Evolutionary conservation across 2,888 invertebrate genomes (phyloP).

Genomic region (Ferrisia virgata): DNA sequence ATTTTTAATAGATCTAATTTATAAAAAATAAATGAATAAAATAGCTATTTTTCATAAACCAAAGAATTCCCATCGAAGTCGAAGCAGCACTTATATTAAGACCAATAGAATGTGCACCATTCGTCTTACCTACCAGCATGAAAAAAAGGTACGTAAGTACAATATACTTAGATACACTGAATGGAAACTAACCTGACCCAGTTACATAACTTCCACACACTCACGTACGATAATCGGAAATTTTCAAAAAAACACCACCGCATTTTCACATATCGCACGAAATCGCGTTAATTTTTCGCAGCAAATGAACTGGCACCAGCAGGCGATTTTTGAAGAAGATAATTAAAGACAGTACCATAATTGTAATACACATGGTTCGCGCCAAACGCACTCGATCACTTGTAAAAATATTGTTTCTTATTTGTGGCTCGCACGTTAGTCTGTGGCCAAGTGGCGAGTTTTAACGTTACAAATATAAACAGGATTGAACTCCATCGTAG

Average conservation of each 20-base stretch:
- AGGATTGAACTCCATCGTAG: conserved; percentile 15
- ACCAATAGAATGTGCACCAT: not conserved
- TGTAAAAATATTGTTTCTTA: conserved; percentile 14
- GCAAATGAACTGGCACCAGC: not conserved
- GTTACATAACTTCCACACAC: not conserved
- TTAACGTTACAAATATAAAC: not conserved
- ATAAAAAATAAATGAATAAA: too few species aligned
- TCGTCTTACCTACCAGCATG: not conserved
- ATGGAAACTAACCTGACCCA: conserved; percentile 20
- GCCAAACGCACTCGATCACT: not conserved
- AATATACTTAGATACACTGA: not conserved
- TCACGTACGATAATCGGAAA: not conserved
- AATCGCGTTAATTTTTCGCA: not conserved
- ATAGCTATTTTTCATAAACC: too few species aligned
- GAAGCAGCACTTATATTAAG: too few species aligned
- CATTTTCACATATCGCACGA: not conserved
- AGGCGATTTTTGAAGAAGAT: not conserved
- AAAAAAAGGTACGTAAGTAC: not conserved
- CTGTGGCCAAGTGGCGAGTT: conserved; percentile 25
- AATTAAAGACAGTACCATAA: conserved; percentile 6
- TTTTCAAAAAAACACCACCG: not conserved
- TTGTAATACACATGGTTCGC: conserved; percentile 35
- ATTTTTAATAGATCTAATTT: too few species aligned
- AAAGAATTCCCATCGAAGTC: too few species aligned
- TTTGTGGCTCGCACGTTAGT: not conserved